Evolutionary conservation across 2,888 invertebrate genomes (phyloP), one percentile per base, ranked within the genome.

Genomic region (Folsomia candida): DNA sequence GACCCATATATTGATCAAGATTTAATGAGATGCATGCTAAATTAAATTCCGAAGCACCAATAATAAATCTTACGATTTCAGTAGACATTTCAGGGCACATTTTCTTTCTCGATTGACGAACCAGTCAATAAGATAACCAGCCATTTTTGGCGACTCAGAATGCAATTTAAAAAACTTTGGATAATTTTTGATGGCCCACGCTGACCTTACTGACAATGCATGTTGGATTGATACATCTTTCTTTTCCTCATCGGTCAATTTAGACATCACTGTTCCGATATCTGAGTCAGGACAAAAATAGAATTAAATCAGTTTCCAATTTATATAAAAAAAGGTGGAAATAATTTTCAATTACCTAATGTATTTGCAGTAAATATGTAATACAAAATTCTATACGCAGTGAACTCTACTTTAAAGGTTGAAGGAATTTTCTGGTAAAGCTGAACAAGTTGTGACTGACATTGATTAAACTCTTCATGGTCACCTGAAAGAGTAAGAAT

Each of bases 401-500:
- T 91, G 84, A 99, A 99, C 85, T 99, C 99, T 76, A 91, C 87
- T 75, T 89, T 87, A 86, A 97, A 93, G 22, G 81, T 77, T 9
- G 79, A 75, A 25, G 79, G 75, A 37, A 81, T 76, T 26, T 89
- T 87, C 37, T 89, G 90, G 83, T 99, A 99, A 37, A 99, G 87
- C 88, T 94, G 92, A 86, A 94, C 94, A 67, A 99, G 86, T 85
- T 99, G 99, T 18, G 97, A 96, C 85, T 99, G 99, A 83, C 99
- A 99, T 84, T 99, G 98, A 86, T 99, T 99, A 83, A 98, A 99
- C 83, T 99, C 99, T 82, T 97, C 97, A 83, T 97, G 96, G 83
- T 99, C 99, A 67, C n/a, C n/a, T n/a, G n/a, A n/a, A n/a, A n/a
- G n/a, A n/a, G n/a, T n/a, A n/a, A n/a, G n/a, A n/a, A n/a, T n/a